These are phyloP conservation scores for Bellardia bayeri DNA, from an alignment of 2,888 invertebrate genomes.

Conservation along the genomic window DNA sequence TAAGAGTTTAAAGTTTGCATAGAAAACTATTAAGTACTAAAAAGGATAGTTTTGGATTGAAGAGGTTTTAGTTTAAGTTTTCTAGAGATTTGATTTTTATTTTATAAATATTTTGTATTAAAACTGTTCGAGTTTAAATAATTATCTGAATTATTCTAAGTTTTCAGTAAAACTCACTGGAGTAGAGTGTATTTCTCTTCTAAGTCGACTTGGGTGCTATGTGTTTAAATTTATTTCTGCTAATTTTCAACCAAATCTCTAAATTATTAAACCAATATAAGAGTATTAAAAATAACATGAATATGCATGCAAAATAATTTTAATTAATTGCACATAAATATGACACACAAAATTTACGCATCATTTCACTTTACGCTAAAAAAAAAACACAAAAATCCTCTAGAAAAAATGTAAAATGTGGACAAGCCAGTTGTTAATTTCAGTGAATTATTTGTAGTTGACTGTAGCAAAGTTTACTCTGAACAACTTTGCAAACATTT, in stretches of 20 bases:
- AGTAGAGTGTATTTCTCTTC: too few species aligned
- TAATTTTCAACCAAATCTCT: constrained; percentile 44
- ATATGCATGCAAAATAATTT: constrained; percentile 63
- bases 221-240: not conserved
- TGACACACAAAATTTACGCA: constrained; percentile 71
- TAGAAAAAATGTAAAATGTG: constrained; percentile 35
- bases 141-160: too few species aligned
- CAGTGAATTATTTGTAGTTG: constrained; percentile 10
- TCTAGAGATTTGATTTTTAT: too few species aligned
- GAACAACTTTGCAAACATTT: constrained; percentile 58
- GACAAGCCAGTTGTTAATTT: constrained; percentile 60
- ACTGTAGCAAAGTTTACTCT: constrained; percentile 15
- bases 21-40: too few species aligned
- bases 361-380: constrained; percentile 64
- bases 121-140: too few species aligned
- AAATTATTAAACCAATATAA: constrained; percentile 52
- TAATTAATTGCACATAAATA: constrained; percentile 72
- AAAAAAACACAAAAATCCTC: constrained; percentile 4
- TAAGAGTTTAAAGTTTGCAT: too few species aligned
- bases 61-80: too few species aligned
- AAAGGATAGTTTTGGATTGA: too few species aligned
- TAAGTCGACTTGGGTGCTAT: constrained; percentile 7
- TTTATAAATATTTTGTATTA: too few species aligned
- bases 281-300: constrained; percentile 60
- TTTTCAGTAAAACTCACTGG: too few species aligned